phyloP scores from a whole-genome alignment of 2,797 vertebrate species.

The Sphaeramia orbicularis region DNA sequence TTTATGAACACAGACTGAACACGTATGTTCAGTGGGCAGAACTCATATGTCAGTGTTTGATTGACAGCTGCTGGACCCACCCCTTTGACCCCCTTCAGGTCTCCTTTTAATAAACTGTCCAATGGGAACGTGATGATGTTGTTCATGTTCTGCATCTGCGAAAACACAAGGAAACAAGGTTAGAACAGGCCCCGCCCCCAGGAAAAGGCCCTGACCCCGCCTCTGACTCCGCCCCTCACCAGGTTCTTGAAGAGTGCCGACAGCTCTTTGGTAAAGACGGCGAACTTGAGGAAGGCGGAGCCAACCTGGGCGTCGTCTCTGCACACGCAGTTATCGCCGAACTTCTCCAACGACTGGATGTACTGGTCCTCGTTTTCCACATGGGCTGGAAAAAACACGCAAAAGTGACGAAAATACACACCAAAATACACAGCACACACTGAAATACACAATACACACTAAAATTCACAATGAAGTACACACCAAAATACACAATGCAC shows the following conservation, averaged over 20 bases:
- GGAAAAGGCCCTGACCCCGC: not conserved
- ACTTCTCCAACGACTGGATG: constrained; percentile 92
- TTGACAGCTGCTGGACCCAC: constrained; percentile 85
- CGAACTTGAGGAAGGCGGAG: constrained; percentile 91
- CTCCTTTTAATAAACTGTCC: constrained; percentile 97
- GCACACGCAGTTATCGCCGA: constrained; percentile 89
- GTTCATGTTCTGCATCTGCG: constrained; percentile 98
- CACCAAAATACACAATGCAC: too few relatives aligned
- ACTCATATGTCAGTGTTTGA: too few relatives aligned
- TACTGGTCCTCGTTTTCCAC: constrained; percentile 97
- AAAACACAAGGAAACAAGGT: constrained; percentile 23
- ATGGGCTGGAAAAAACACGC: constrained; percentile 85
- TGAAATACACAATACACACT: too few relatives aligned
- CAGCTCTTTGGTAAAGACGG: constrained; percentile 94
- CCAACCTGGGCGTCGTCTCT: constrained; percentile 90
- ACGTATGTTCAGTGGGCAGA: too few relatives aligned
- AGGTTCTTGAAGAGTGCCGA: constrained; percentile 97
- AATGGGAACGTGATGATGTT: constrained; percentile 98
- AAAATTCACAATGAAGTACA: too few relatives aligned
- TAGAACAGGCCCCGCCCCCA: not conserved
- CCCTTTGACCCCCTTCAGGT: constrained; percentile 97
- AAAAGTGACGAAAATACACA: not conserved
- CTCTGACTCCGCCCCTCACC: constrained; percentile 81
- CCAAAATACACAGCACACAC: not conserved
- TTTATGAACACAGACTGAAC: too few relatives aligned